Percentiles rank a stretch among this genome's conserved stretches.
phyloP scores from a whole-genome alignment of 1,140 invertebrate genomes.

The Ruditapes philippinarum region DNA sequence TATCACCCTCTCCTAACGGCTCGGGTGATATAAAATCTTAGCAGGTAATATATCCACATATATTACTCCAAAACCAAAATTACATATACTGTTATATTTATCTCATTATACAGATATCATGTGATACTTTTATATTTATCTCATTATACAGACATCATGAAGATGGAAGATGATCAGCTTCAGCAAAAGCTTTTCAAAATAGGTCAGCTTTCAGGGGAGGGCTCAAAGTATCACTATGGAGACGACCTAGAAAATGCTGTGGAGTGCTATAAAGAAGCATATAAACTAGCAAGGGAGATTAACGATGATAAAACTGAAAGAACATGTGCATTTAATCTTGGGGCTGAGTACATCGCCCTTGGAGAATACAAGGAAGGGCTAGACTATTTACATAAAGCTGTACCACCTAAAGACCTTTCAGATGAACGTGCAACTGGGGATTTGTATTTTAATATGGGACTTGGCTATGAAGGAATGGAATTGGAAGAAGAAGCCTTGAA shows the following conservation, averaged over 20 bases:
- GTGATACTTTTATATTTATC: neutral
- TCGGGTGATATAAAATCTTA: no score
- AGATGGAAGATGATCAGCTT: neutral
- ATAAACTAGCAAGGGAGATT: conserved; percentile 67
- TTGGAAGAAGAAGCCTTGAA: conserved; percentile 65
- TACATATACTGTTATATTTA: neutral
- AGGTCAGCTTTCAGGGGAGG: neutral
- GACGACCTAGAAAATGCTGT: conserved; percentile 48
- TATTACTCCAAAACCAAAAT: no score
- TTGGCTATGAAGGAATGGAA: conserved; percentile 73
- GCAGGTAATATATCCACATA: no score
- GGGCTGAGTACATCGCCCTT: conserved; percentile 75
- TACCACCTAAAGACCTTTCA: conserved; percentile 61
- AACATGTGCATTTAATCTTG: conserved; percentile 79
- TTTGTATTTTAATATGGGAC: conserved; percentile 78
- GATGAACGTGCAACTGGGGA: conserved; percentile 74
- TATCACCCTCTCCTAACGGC: no score
- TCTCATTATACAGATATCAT: neutral
- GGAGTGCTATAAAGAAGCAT: conserved; percentile 61
- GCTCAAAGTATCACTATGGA: neutral
- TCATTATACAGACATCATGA: neutral
- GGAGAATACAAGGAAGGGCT: conserved; percentile 69
- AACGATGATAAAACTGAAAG: conserved; percentile 73
- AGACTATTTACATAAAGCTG: conserved; percentile 68
- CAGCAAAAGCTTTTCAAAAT: neutral